Conservation (phyloP, 2,888 invertebrate species). For the Philopedon plagiatum region DNA sequence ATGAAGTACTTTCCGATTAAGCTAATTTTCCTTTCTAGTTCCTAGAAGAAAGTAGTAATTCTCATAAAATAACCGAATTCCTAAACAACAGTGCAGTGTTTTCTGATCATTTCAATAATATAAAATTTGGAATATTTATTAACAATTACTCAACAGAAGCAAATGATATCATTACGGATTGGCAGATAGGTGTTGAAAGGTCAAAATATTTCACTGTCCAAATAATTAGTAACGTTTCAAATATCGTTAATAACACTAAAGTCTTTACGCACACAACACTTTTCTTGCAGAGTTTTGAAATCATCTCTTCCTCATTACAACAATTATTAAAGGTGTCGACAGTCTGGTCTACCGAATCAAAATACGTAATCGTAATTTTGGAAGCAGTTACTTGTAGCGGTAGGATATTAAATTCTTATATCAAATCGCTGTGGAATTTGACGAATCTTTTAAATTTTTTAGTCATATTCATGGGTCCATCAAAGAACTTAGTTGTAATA, state of each 20-base stretch:
- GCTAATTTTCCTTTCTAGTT: background rate
- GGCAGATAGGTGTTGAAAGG: background rate
- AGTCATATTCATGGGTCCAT: background rate
- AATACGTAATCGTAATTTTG: background rate
- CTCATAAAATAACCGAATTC: background rate
- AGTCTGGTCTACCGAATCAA: background rate
- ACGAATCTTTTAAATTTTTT: background rate
- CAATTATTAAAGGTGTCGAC: background rate
- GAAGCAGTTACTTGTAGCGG: background rate
- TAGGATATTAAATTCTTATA: background rate
- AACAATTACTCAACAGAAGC: background rate
- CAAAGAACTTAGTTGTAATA: background rate
- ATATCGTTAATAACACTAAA: background rate
- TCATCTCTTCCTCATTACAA: background rate
- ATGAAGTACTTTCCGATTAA: too few relatives aligned
- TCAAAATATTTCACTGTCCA: background rate
- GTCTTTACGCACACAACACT: background rate
- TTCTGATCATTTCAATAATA: background rate
- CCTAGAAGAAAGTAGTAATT: background rate
- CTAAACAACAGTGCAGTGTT: background rate
- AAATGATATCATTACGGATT: background rate
- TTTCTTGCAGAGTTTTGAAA: slow-evolving; percentile 1
- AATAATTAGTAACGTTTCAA: background rate
- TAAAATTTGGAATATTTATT: background rate
- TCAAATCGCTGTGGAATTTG: background rate